A percentile compares a stretch with the other conserved stretches of the same genome.
These are phyloP conservation scores for Halocynthia aurantium DNA, from an alignment of 23 tunicate species.

Conservation along the genomic window DNA sequence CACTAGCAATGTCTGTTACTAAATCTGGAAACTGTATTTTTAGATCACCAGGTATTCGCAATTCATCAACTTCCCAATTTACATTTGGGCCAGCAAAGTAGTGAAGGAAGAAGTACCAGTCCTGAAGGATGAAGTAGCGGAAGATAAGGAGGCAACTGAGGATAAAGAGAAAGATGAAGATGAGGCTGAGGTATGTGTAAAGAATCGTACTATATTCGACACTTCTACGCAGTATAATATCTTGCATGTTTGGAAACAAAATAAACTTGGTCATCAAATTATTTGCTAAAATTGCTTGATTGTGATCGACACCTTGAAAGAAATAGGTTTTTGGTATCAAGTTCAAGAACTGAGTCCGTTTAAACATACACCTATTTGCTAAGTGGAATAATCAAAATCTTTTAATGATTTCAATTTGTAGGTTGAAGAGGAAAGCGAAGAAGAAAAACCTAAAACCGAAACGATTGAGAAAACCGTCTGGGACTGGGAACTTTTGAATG, in stretches of 20 bases:
- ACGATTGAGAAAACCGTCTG: slow-evolving; percentile 92
- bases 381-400: too few relatives aligned
- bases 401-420: neutral
- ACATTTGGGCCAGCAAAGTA: slow-evolving; percentile 82
- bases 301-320: too few relatives aligned
- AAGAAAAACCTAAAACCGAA: slow-evolving; percentile 94
- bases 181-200: slow-evolving; percentile 31
- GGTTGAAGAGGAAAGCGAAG: slow-evolving; percentile 98
- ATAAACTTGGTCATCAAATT: too few relatives aligned
- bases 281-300: too few relatives aligned
- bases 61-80: slow-evolving; percentile 99
- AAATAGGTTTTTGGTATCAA: too few relatives aligned
- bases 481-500: slow-evolving; percentile 98
- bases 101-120: slow-evolving; percentile 96
- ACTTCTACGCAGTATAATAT: too few relatives aligned
- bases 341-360: too few relatives aligned
- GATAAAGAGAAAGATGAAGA: slow-evolving; percentile 42
- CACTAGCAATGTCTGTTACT: neutral
- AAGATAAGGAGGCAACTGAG: slow-evolving; percentile 37
- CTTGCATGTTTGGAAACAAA: too few relatives aligned
- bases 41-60: slow-evolving; percentile 95
- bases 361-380: too few relatives aligned
- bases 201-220: too few relatives aligned
- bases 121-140: slow-evolving; percentile 84
- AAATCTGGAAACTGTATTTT: neutral